These are phyloP conservation scores for Asteroscopus sphinx DNA, from an alignment of 2,888 invertebrate species.

Conservation along the genomic window DNA sequence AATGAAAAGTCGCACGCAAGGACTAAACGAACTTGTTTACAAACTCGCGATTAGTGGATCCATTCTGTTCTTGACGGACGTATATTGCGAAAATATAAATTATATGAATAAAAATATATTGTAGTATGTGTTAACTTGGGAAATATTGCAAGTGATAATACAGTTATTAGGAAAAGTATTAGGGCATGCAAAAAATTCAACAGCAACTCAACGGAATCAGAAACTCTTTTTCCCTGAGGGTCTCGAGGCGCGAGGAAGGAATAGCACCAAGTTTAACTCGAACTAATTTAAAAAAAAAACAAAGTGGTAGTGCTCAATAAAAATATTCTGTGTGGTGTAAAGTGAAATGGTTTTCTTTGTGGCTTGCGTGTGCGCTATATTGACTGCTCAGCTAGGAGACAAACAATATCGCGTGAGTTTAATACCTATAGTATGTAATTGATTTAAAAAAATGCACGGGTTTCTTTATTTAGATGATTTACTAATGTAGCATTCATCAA, in stretches of 20 bases:
- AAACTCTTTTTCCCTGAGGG: too few relatives aligned
- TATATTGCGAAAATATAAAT: slow-evolving; percentile 1
- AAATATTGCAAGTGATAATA: not conserved
- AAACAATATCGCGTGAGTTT: slow-evolving; percentile 54
- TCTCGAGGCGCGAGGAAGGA: too few relatives aligned
- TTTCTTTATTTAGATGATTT: not conserved
- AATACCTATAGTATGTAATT: slow-evolving; percentile 1
- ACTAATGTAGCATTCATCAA: too few relatives aligned
- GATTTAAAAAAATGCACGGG: slow-evolving; percentile 1
- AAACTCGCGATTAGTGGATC: slow-evolving; percentile 44
- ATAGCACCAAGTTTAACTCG: too few relatives aligned
- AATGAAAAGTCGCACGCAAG: slow-evolving; percentile 53
- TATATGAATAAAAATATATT: too few relatives aligned
- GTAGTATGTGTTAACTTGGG: not conserved
- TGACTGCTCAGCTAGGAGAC: slow-evolving; percentile 55
- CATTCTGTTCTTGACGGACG: slow-evolving; percentile 41
- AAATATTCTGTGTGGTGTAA: slow-evolving; percentile 12
- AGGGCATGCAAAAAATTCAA: too few relatives aligned
- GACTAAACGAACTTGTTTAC: slow-evolving; percentile 59
- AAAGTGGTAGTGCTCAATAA: slow-evolving; percentile 13
- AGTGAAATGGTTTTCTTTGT: slow-evolving; percentile 57
- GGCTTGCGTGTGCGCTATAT: slow-evolving; percentile 56
- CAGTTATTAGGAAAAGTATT: too few relatives aligned
- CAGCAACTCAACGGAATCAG: too few relatives aligned
- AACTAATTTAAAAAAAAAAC: too few relatives aligned